Conservation (phyloP, 2,888 invertebrate species). For the Plagiodera versicolora region DNA sequence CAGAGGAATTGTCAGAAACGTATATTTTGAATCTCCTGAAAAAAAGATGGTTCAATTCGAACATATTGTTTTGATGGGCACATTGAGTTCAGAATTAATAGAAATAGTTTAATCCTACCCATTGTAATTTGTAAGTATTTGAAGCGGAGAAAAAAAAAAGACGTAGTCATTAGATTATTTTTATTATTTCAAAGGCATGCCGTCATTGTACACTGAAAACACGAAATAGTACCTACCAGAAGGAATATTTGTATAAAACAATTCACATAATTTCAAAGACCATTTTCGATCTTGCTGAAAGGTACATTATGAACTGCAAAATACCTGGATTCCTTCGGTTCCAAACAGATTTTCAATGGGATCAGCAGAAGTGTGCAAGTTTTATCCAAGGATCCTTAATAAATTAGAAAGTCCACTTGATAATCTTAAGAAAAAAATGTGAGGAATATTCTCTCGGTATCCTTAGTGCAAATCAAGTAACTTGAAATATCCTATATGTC, state of each 20-base stretch:
- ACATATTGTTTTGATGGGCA: no score
- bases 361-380: not conserved
- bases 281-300: not conserved
- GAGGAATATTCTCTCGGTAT: conserved; percentile 28
- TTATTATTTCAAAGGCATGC: not conserved
- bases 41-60: no score
- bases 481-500: conserved; percentile 28
- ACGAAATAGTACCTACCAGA: not conserved
- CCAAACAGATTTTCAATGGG: not conserved
- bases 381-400: conserved; percentile 7
- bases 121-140: not conserved
- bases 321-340: conserved; percentile 8
- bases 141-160: not conserved
- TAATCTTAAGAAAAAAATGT: conserved; percentile 35
- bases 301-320: not conserved
- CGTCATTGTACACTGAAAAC: not conserved
- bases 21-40: no score
- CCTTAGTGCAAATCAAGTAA: conserved; percentile 24
- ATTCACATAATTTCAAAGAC: not conserved
- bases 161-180: not conserved
- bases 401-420: conserved; percentile 18
- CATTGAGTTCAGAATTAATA: no score
- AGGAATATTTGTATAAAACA: not conserved
- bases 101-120: no score
- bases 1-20: no score